Conservation (phyloP, 2,888 invertebrate genomes). For the Augochlorella aurata region DNA sequence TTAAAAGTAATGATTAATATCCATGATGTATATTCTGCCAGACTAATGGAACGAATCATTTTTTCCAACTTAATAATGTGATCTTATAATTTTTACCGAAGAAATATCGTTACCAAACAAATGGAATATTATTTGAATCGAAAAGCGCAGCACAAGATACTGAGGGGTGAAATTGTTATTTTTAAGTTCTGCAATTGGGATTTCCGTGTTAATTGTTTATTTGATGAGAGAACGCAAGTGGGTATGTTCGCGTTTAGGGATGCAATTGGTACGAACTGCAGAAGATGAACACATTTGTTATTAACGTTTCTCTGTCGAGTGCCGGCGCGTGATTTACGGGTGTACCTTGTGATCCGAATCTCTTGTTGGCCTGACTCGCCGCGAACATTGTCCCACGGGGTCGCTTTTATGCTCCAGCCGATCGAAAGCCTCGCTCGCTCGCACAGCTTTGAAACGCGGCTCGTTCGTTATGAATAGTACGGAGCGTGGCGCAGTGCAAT, state of each 20-base stretch:
- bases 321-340: background rate
- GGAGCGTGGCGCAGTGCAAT: background rate
- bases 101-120: too few species aligned
- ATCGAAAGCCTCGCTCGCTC: constrained; percentile 5
- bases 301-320: background rate
- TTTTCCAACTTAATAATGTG: too few species aligned
- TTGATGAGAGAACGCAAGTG: background rate
- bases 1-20: too few species aligned
- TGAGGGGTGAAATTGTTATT: too few species aligned
- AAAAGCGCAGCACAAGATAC: too few species aligned
- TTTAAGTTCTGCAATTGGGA: too few species aligned
- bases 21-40: too few species aligned
- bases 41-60: too few species aligned
- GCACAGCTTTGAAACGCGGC: background rate
- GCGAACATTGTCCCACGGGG: background rate
- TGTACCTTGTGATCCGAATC: background rate
- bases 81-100: too few species aligned
- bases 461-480: constrained; percentile 14
- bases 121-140: too few species aligned
- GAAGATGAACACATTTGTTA: constrained; percentile 3
- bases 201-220: too few species aligned
- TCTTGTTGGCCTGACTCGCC: constrained; percentile 7
- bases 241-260: background rate
- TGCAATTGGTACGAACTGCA: background rate
- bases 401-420: background rate